Evolutionary conservation across 1,140 invertebrate species (phyloP).

Genomic region (Lasioglossum baleicum): DNA sequence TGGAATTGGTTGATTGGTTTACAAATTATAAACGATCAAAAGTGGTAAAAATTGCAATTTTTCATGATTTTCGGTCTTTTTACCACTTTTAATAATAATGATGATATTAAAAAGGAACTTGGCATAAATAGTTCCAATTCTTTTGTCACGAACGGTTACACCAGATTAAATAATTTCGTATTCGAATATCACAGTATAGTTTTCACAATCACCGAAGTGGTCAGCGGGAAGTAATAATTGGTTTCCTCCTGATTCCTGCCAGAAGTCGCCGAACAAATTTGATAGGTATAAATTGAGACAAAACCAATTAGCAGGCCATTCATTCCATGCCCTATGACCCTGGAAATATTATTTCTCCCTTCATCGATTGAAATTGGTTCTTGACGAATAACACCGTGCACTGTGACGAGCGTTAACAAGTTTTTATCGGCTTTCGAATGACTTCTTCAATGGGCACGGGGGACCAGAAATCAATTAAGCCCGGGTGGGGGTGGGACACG

Average conservation of each 20-base stretch:
- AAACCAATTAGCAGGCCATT: background rate
- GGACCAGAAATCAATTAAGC: conserved; percentile 49
- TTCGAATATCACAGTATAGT: too few relatives aligned
- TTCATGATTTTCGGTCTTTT: too few relatives aligned
- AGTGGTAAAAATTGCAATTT: too few relatives aligned
- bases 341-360: background rate
- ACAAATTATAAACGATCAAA: too few relatives aligned
- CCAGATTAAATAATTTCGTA: too few relatives aligned
- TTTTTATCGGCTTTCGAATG: conserved; percentile 37
- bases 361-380: conserved; percentile 25
- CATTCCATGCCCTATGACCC: background rate
- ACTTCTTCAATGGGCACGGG: conserved; percentile 9
- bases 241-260: background rate
- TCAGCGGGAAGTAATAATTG: too few relatives aligned
- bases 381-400: conserved; percentile 10
- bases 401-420: conserved; percentile 43
- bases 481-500: conserved; percentile 18
- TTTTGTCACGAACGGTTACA: too few relatives aligned
- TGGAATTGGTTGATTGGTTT: too few relatives aligned
- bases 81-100: too few relatives aligned
- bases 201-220: background rate
- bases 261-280: conserved; percentile 7
- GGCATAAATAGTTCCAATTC: too few relatives aligned
- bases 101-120: too few relatives aligned
- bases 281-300: background rate